A percentile compares a stretch with the other conserved stretches of the same genome.
These are phyloP conservation scores for Tadarida brasiliensis DNA, from an alignment of 2,797 vertebrate genomes.

Conservation along the genomic window DNA sequence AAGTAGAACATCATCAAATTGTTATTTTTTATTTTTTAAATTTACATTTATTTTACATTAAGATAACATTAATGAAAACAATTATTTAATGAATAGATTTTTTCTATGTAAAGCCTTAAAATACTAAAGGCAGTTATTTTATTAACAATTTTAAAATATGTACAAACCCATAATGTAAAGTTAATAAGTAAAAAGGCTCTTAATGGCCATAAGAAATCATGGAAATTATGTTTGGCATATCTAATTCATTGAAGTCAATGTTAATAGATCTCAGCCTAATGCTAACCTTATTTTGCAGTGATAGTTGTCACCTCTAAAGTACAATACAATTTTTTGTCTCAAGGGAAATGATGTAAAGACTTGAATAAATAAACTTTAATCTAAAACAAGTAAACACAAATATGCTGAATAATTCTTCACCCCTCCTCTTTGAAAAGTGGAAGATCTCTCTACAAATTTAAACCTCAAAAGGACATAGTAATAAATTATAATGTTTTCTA, in stretches of 20 bases:
- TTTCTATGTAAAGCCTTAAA: background rate
- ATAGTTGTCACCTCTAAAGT: background rate
- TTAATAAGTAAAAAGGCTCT: background rate
- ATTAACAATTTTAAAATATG: background rate
- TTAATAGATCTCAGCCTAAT: background rate
- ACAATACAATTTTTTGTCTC: background rate
- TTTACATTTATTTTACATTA: background rate
- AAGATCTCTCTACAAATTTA: background rate
- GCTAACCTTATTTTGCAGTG: background rate
- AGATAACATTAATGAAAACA: background rate
- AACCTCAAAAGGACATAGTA: background rate
- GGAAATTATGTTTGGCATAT: slow-evolving; percentile 6
- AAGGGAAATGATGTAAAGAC: background rate
- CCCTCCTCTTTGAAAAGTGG: background rate
- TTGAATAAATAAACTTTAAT: background rate
- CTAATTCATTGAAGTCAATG: background rate
- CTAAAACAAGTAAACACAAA: background rate
- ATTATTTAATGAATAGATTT: slow-evolving; percentile 19
- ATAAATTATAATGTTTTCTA: background rate
- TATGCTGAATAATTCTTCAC: background rate
- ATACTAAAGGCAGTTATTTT: background rate
- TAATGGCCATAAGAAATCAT: background rate
- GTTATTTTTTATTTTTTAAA: background rate
- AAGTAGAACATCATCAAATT: background rate
- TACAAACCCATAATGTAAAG: background rate